Evolutionary conservation across 2,888 invertebrate genomes (phyloP), one percentile per base, ranked within the genome.

Genomic region (Lithophane ornitopus): DNA sequence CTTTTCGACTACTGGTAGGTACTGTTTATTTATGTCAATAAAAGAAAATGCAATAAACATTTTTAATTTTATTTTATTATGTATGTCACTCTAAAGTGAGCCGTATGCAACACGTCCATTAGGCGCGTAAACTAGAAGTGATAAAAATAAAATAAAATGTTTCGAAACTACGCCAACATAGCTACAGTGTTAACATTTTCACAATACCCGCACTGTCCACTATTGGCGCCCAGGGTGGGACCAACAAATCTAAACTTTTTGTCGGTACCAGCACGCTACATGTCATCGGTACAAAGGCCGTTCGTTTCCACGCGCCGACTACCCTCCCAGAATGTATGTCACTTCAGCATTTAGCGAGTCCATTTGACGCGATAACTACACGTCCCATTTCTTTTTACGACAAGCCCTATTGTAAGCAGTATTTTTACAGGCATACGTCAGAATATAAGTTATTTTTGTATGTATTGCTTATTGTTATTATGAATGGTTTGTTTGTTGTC

Each of bases 381-480:
- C 62, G 59, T 63, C 59, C 63, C 75, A 59, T 58, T 77, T 76
- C 73, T 80, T 84, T 85, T 85, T 81, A 85, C 49, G 71, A 80
- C 63, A 69, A 65, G n/a, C 52, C n/a, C 26, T 69, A 56, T 73
- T 77, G 63, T 70, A n/a, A 71, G 56, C 61, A 44, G 41, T 75
- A 72, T 75, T 70, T 70, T 49, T 62, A 49, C 59, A 61, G 34
- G 26, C 66, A 67, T 39, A 56, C 58, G 52, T 74, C 66, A 54
- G 46, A 61, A 69, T 66, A 28, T 59, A 81, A 54, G 65, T 68
- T 65, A 73, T 52, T 22, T 52, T 72, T 72, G 56, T 66, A 54
- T n/a, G 28, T 70, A 73, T 62, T 58, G 69, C 46, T 72, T 80
- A 61, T 66, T 69, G 69, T 75, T 85, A 81, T 58, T 73, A 65